A percentile compares a stretch with the other conserved stretches of the same genome.
These are phyloP conservation scores for Bos indicus DNA, from an alignment of 2,113 vertebrate genomes.

Conservation along the genomic window DNA sequence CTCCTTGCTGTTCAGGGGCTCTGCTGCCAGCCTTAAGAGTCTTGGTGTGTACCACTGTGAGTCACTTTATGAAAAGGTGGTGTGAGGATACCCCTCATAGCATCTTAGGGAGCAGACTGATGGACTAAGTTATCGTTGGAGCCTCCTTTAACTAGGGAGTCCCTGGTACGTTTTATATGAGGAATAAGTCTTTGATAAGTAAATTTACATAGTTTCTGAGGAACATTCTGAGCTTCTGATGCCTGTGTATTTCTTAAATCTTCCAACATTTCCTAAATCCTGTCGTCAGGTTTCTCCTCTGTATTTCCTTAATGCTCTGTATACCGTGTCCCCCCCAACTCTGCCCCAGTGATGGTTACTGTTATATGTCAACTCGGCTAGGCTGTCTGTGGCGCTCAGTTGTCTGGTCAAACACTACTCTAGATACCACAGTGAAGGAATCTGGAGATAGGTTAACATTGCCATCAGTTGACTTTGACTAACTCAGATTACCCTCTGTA, in stretches of 20 bases:
- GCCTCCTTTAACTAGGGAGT: background rate
- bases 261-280: background rate
- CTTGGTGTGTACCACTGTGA: background rate
- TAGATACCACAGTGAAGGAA: background rate
- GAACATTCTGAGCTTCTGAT: background rate
- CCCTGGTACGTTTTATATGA: background rate
- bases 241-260: background rate
- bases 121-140: background rate
- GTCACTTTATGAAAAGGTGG: background rate
- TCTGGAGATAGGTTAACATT: background rate
- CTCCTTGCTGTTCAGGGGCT: background rate
- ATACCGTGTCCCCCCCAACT: rapidly evolving
- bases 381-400: background rate
- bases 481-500: background rate
- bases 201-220: background rate
- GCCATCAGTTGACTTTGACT: background rate
- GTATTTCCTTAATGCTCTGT: background rate
- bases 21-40: background rate
- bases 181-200: background rate
- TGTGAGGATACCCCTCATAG: background rate
- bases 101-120: background rate
- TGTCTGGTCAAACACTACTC: background rate
- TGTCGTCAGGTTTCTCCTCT: background rate
- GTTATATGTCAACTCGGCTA: background rate
- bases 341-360: background rate